Base-by-base conservation (phyloP, 2,888 invertebrate species). In the Tridacna crocea region DNA sequence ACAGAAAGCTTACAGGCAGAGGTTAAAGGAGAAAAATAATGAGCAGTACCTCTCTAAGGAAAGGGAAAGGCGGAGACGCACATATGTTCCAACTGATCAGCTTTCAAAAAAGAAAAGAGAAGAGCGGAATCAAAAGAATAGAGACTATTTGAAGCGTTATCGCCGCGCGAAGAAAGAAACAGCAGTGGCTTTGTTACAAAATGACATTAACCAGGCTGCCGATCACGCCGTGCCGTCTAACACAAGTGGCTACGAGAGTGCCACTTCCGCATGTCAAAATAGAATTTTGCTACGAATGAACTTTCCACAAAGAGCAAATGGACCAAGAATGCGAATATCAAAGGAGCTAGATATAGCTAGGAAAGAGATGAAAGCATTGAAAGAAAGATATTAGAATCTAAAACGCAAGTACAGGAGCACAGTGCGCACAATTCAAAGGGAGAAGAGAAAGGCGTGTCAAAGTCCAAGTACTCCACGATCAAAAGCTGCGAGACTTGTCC, bases 31-130 rank as follows among this genome's bases (percentile, higher is more conserved):
- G 24, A 48, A 47, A 17, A 12, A 24, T n/a, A 83, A 84, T n/a
- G 83, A 81, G 24, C 79, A 75, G 27, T 86, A 83, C 48, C 55
- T 86, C 19, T 68, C 55, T 51, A 77, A 61, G 61, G 83, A 86
- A 48, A 74, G 77, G 66, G 79, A 79, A 26, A 63, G 80, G 46
- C 68, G 75, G 61, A 24, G 65, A 24, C 24, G 70, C 13, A 68
- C 36, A 46, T 83, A 83, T 72, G 77, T 83, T 15, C 77, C 79
- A n/a, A 74, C 77, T 22, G 48, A n/a, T 19, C 36, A 79, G 47
- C 58, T 83, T 8, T 74, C 77, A 11, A 61, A 72, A 46, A 79
- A 65, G 17, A 77, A 79, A 22, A n/a, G 83, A 24, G 17, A 70
- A 26, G 27, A 17, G 51, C 63, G 80, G 22, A 80, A 75, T 15